Evolutionary conservation across 2,888 invertebrate genomes (phyloP), one percentile per base, ranked within the genome.

Genomic region (Himalopsyche japonica): DNA sequence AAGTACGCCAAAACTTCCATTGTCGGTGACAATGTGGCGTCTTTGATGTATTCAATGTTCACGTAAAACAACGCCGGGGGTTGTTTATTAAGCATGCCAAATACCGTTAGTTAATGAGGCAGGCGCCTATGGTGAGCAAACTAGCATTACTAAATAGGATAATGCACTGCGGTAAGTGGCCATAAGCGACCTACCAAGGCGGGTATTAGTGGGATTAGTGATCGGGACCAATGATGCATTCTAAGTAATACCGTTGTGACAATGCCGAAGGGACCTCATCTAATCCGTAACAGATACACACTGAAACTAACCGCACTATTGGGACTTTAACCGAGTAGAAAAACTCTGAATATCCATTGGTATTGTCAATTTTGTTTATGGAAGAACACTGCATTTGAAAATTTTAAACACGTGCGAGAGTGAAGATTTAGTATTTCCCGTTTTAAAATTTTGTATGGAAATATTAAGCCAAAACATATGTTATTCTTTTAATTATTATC

Each of bases 211-310:
- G 30, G 82, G 84, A 84, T 84, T 84, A 84, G 76, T 10, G 37
- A 12, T 8, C 43, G 18, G 27, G 10, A n/a, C 82, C 76, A 30
- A 30, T 80, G 80, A 64, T 20, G 80, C 85, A 82, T 77, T 43
- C 85, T 82, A 80, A 85, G 82, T 82, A 85, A 85, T 82, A 80
- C 85, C 34, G n/a, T 27, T 76, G 82, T 82, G 79, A 80, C 82
- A 32, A 79, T 70, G 77, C 83, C 83, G 82, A 76, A 77, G 37
- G 43, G 70, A 70, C 77, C 20, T 77, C 24, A n/a, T 18, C 20
- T 77, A 77, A 77, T 15, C 43, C 77, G 20, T 34, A 37, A 34
- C 77, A 77, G 32, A 77, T 34, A 20, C 77, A 30, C 12, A 30
- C 12, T 15, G 43, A 43, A 43, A 15, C 43, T 15, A 43, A 43